Conservation (phyloP, 2,113 vertebrate genomes). For the Engraulis encrasicolus region DNA sequence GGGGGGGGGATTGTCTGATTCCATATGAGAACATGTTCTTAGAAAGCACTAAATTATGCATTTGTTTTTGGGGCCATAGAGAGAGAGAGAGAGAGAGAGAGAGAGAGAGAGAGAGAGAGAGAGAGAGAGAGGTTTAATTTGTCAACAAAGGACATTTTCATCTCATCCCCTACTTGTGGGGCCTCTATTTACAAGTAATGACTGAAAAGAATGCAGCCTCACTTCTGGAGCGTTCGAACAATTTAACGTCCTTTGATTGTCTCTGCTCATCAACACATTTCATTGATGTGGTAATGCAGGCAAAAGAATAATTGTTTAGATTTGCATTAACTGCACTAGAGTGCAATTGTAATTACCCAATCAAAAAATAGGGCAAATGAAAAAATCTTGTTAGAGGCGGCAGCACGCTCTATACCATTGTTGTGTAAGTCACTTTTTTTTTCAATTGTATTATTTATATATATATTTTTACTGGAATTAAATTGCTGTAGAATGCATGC, state of each 20-base stretch:
- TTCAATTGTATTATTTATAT: too few species aligned
- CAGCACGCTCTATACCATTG: neutral
- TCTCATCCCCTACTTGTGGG: neutral
- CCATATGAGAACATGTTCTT: neutral
- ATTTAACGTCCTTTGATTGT: neutral
- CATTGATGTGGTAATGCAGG: neutral
- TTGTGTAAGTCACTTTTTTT: neutral
- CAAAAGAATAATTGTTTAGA: neutral
- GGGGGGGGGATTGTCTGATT: neutral
- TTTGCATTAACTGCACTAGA: neutral
- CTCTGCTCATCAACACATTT: neutral
- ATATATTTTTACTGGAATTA: neutral
- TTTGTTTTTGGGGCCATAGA: slow-evolving; percentile 37
- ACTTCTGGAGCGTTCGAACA: neutral
- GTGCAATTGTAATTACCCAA: neutral
- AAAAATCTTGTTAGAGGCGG: neutral
- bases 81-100: too few species aligned
- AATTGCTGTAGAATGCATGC: neutral
- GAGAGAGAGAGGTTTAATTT: neutral
- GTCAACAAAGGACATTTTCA: neutral
- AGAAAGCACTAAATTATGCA: slow-evolving; percentile 38
- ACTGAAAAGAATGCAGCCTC: neutral
- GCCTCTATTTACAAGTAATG: neutral
- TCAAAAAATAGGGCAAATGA: neutral
- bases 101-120: too few species aligned